Conservation (phyloP, 2,113 vertebrate genomes). For the Hippocampus mohnikei region DNA sequence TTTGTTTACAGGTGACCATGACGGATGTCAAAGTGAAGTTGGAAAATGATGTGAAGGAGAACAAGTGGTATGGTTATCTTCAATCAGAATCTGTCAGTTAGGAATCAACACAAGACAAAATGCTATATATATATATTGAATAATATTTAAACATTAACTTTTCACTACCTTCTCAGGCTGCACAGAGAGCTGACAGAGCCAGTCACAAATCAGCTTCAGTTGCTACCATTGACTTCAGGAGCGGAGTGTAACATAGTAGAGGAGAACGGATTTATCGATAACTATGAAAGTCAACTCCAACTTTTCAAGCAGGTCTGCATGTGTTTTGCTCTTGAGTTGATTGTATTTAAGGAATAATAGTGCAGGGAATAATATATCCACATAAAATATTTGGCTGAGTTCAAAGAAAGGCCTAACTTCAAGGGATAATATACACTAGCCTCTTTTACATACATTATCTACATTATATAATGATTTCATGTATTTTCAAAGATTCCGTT, state of each 20-base stretch:
- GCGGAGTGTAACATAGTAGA: conserved; percentile 50
- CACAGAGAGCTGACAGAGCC: conserved; percentile 79
- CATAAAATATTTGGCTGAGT: neutral
- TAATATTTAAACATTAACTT: neutral
- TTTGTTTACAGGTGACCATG: conserved; percentile 75
- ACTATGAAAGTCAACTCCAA: conserved; percentile 82
- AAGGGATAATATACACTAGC: neutral
- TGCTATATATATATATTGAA: neutral
- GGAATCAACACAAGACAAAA: neutral
- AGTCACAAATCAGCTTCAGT: conserved; percentile 80
- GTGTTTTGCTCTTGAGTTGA: neutral
- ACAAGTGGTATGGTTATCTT: conserved; percentile 81
- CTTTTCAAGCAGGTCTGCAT: conserved; percentile 76
- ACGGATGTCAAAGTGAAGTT: conserved; percentile 78
- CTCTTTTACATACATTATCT: neutral
- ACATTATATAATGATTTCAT: neutral
- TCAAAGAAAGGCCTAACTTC: neutral
- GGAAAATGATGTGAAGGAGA: conserved; percentile 84
- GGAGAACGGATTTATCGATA: conserved; percentile 73
- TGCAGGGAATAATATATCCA: neutral
- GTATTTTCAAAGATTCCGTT: neutral
- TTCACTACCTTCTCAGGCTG: conserved; percentile 65
- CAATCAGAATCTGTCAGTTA: neutral
- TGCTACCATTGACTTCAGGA: conserved; percentile 58
- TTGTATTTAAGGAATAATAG: no score